Base-by-base conservation (phyloP, 2,113 vertebrate species). In the Misgurnus mizolepis region DNA sequence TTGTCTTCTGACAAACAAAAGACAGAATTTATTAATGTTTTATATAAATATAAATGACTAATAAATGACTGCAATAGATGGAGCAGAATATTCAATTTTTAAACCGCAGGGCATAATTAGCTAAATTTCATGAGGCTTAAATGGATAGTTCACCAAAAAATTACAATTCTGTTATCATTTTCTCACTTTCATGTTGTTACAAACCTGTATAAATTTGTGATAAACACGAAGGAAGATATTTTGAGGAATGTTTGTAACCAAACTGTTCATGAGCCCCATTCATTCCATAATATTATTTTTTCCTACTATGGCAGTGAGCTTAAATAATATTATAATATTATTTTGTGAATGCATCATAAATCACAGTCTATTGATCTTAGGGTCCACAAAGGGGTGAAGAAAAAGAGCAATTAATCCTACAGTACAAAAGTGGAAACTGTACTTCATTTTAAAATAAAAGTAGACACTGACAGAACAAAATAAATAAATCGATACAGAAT, bases 61-160 rank as follows among this genome's bases (percentile, higher is more conserved):
- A 70, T 70, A 53, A 53, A 70, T 53, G 47, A 70, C 47, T 53
- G 12, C 50, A 70, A 53, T 39, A 17, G 49, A 39, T 53, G 14
- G 18, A 69, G 8, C 3, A 53, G 12, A 69, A 70, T 11, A 53
- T 70, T 70, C 10, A 22, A 17, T 39, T 70, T 22, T 7, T 50
- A 53, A 70, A 9, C 12, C 27, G 17, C 15, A 70, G 22, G 14
- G 49, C 27, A 70, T 17, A 39, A 53, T 69, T 69, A 27, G 66
- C 18, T 22, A 49, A 8, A 6, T 50, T 69, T 39, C 27, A 34
- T 34, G 27, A 34, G 27, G 27, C 27, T 34, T 34, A 34, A 34
- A 34, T 34, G 27, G 27, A 34, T 34, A 34, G 27, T 34, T 34
- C 27, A 34, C 27, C 27, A 2, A 34, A 34, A 34, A 34, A 34